Conservation (phyloP, 2,113 vertebrate species). For the Saimiri boliviensis region DNA sequence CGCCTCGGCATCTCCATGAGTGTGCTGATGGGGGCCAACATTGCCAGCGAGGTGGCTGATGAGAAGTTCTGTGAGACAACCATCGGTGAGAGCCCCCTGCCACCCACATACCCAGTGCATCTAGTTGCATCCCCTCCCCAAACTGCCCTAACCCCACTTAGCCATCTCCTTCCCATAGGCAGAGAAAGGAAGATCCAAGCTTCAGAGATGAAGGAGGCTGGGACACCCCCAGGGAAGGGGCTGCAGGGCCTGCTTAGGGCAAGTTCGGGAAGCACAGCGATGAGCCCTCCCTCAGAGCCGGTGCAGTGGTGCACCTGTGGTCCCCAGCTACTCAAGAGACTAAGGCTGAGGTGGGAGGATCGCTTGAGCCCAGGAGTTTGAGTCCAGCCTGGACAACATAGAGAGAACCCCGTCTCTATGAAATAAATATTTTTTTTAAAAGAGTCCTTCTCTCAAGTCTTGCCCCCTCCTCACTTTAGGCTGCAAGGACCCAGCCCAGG, state of each 20-base stretch:
- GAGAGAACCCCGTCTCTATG: not conserved
- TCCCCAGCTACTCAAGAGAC: not conserved
- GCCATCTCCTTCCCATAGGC: not conserved
- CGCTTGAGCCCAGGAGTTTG: not conserved
- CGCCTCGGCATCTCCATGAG: conserved; percentile 92
- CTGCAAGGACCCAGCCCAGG: conserved; percentile 88
- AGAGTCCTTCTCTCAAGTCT: not conserved
- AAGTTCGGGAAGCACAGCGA: not conserved
- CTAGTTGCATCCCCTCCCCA: not conserved
- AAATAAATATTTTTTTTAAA: not conserved
- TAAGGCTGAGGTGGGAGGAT: not conserved
- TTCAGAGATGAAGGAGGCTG: not conserved
- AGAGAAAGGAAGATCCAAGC: not conserved
- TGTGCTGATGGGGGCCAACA: conserved; percentile 98
- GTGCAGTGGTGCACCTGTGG: not conserved
- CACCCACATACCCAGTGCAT: not conserved
- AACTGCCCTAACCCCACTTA: not conserved
- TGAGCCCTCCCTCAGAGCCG: not conserved
- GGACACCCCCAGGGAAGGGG: not conserved
- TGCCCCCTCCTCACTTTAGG: conserved; percentile 81
- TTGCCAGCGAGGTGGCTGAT: conserved; percentile 96
- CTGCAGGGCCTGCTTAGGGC: not conserved
- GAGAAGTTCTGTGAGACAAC: conserved; percentile 99
- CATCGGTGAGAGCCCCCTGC: conserved; percentile 87
- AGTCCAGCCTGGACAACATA: not conserved